Conservation (phyloP, 2,888 invertebrate genomes). For the Cacoxenus indagator region DNA sequence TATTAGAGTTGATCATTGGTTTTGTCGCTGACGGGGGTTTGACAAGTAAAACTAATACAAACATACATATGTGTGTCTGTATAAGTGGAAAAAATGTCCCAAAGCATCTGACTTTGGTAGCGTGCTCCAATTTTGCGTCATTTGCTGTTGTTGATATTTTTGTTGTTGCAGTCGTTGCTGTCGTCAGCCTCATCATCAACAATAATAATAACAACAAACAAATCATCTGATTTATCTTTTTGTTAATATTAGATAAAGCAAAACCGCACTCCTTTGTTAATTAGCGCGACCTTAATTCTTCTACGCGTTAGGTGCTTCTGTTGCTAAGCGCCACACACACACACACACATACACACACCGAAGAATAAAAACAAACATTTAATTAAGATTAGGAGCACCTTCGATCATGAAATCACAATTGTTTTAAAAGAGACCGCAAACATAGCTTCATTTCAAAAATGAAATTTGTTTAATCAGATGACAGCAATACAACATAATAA, state of each 20-base stretch:
- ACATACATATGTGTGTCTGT: constrained; percentile 21
- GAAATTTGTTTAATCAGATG: background rate
- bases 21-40: too few relatives aligned
- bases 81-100: too few relatives aligned
- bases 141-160: background rate
- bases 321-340: background rate
- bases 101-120: too few relatives aligned
- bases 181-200: background rate
- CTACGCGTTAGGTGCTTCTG: background rate
- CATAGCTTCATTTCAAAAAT: background rate
- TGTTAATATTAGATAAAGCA: too few relatives aligned
- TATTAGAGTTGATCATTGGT: too few relatives aligned
- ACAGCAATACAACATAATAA: too few relatives aligned
- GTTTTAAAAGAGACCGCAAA: too few relatives aligned
- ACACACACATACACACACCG: constrained; percentile 19
- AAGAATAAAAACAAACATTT: constrained; percentile 8
- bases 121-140: too few relatives aligned
- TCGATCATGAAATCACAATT: too few relatives aligned
- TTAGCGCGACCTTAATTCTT: background rate
- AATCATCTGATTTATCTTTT: constrained; percentile 34
- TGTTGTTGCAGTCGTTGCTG: constrained; percentile 19
- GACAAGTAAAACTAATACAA: too few relatives aligned
- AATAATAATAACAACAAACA: too few relatives aligned
- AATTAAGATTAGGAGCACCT: background rate
- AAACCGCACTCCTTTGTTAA: too few relatives aligned